These are phyloP conservation scores for Nymphalis urticae DNA, from an alignment of 2,888 invertebrate species.

Conservation along the genomic window DNA sequence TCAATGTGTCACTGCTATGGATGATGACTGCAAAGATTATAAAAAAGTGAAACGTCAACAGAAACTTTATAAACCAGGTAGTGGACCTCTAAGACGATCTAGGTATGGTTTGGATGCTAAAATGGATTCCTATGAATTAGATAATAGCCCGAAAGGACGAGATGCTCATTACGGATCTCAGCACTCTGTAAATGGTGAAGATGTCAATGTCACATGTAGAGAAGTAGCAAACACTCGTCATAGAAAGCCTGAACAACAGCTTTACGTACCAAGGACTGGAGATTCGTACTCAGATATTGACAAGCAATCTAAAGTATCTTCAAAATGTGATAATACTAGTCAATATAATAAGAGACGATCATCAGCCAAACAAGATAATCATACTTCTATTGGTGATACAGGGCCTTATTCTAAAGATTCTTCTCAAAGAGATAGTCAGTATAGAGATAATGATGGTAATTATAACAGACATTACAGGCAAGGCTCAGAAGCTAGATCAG, in stretches of 20 bases:
- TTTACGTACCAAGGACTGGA: slow-evolving; percentile 69
- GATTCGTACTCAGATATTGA: slow-evolving; percentile 62
- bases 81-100: slow-evolving; percentile 87
- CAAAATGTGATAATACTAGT: slow-evolving; percentile 71
- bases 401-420: slow-evolving; percentile 60
- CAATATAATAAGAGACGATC: slow-evolving; percentile 67
- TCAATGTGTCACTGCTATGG: slow-evolving; percentile 71
- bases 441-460: slow-evolving; percentile 69
- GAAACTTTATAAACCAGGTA: slow-evolving; percentile 88
- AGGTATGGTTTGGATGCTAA: slow-evolving; percentile 82
- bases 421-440: slow-evolving; percentile 59
- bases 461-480: slow-evolving; percentile 75
- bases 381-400: slow-evolving; percentile 54
- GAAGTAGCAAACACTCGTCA: slow-evolving; percentile 57
- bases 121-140: slow-evolving; percentile 73
- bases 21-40: slow-evolving; percentile 80
- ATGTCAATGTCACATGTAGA: slow-evolving; percentile 51
- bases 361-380: slow-evolving; percentile 63
- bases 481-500: slow-evolving; percentile 84
- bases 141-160: slow-evolving; percentile 57
- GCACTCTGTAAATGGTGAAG: slow-evolving; percentile 65
- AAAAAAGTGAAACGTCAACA: slow-evolving; percentile 85
- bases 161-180: slow-evolving; percentile 69
- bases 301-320: slow-evolving; percentile 57
- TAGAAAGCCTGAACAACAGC: slow-evolving; percentile 74